These are phyloP conservation scores for Buceros bicornis DNA, from an alignment of 2,797 vertebrate species.

Conservation along the genomic window DNA sequence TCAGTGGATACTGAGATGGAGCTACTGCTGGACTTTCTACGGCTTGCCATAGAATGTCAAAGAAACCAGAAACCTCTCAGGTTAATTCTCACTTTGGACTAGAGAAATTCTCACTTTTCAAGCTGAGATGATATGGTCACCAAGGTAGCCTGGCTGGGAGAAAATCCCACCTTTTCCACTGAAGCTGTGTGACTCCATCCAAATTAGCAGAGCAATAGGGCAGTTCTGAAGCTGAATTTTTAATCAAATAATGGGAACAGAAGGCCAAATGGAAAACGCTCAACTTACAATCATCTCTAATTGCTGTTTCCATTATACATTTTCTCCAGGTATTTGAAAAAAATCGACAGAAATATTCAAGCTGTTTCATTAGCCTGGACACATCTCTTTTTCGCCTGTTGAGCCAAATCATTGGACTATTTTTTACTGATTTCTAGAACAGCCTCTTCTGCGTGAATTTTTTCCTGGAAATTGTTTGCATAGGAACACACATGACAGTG, in stretches of 20 bases:
- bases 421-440: neutral
- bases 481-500: neutral
- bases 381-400: neutral
- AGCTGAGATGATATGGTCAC: rapidly evolving
- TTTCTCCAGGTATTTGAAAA: neutral
- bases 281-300: neutral
- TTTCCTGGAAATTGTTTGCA: neutral
- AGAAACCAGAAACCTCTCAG: neutral
- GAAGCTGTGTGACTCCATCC: neutral
- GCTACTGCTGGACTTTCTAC: neutral
- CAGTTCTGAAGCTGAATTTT: neutral
- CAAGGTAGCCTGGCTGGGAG: neutral
- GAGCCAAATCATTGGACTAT: neutral
- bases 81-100: neutral
- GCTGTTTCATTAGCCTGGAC: neutral
- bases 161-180: neutral
- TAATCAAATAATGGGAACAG: neutral
- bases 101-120: neutral
- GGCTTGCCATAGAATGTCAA: neutral
- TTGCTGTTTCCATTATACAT: neutral
- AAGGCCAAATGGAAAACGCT: neutral
- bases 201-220: neutral
- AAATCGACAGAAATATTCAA: neutral
- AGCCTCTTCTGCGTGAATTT: neutral
- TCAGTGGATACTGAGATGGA: neutral